Conservation (phyloP, 2,113 vertebrate genomes). For the Noturus placidus region DNA sequence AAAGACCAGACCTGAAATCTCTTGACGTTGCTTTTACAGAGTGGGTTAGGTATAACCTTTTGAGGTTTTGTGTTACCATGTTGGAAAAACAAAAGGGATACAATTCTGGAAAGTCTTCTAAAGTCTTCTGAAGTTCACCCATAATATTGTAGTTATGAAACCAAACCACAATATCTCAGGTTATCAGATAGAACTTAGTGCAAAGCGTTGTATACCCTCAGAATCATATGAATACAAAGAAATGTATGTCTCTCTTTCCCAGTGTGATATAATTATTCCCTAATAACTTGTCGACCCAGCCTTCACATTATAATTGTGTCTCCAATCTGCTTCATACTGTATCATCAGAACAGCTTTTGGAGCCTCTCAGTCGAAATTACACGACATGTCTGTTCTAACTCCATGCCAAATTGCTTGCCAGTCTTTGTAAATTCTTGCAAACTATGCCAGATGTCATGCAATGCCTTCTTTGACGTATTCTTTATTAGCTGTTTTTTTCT, state of each 20-base stretch:
- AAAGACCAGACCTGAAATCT: constrained; percentile 10
- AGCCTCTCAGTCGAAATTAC: not conserved
- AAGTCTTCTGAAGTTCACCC: not conserved
- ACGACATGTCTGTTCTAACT: not conserved
- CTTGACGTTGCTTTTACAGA: not conserved
- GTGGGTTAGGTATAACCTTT: not conserved
- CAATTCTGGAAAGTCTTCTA: not conserved
- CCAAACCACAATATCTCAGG: constrained; percentile 7
- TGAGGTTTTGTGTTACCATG: not conserved
- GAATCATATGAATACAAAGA: not conserved
- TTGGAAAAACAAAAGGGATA: not conserved
- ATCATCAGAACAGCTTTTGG: not conserved
- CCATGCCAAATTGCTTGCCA: not conserved
- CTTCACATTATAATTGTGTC: not conserved
- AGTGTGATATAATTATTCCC: not conserved
- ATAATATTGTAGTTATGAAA: not conserved
- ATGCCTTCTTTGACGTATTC: not conserved
- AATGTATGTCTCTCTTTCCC: not conserved
- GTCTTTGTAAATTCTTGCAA: not conserved
- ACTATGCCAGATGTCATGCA: not conserved
- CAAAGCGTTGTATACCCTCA: not conserved
- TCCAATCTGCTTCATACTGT: not conserved
- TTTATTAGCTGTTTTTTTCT: not conserved
- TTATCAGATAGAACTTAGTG: not conserved
- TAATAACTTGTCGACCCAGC: not conserved